These are phyloP conservation scores for Lordiphosa stackelbergi DNA, from an alignment of 1,140 invertebrate species.

Conservation along the genomic window DNA sequence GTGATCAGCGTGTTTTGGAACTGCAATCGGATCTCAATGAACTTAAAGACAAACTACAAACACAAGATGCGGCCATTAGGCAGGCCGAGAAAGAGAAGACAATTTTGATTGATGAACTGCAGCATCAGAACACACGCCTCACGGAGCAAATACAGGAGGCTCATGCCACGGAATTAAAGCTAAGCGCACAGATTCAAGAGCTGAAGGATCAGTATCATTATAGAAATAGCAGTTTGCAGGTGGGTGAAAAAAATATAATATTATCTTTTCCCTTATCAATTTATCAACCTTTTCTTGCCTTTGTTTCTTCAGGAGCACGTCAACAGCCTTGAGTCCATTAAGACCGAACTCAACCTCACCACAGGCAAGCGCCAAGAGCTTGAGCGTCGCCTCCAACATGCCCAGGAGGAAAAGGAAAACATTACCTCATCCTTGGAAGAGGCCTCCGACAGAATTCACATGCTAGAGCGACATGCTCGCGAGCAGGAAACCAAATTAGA, in stretches of 20 bases:
- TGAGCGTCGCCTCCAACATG: conserved; percentile 85
- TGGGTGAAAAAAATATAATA: conserved; percentile 23
- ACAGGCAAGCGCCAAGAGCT: conserved; percentile 90
- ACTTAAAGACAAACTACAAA: conserved; percentile 82
- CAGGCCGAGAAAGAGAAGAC: conserved; percentile 89
- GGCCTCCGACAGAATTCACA: conserved; percentile 90
- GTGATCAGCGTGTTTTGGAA: conserved; percentile 91
- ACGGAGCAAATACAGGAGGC: conserved; percentile 92
- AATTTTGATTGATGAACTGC: conserved; percentile 89
- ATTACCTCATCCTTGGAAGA: conserved; percentile 89
- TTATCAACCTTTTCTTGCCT: background rate
- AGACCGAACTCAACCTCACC: conserved; percentile 91
- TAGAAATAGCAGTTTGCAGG: conserved; percentile 85
- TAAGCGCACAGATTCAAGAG: conserved; percentile 87
- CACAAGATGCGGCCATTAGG: conserved; percentile 78
- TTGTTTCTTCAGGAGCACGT: conserved; percentile 85
- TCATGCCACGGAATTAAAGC: conserved; percentile 87
- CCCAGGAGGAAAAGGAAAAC: conserved; percentile 87
- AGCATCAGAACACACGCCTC: conserved; percentile 92
- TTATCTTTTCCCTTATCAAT: background rate
- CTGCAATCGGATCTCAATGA: conserved; percentile 91
- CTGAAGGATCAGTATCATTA: conserved; percentile 90
- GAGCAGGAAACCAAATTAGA: conserved; percentile 85
- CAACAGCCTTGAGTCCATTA: conserved; percentile 90
- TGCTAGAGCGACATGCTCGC: conserved; percentile 89